phyloP scores from a whole-genome alignment of 2,113 vertebrate species.

The Thymallus thymallus region DNA sequence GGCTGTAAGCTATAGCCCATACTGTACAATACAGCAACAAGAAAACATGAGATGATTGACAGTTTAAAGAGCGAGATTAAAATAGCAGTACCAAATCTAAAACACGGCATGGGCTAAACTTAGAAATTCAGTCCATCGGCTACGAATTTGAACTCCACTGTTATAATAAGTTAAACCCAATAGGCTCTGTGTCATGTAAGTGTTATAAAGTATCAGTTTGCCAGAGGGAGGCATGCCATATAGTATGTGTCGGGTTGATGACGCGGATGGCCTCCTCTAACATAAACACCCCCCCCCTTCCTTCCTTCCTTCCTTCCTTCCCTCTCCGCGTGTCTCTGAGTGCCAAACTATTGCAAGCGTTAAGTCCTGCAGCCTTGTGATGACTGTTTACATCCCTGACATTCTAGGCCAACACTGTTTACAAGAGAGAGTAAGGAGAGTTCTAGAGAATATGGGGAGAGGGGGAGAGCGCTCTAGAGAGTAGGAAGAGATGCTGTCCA shows the following conservation, averaged over 20 bases:
- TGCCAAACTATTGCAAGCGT: neutral
- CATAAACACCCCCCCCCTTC: too few relatives aligned
- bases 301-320: too few relatives aligned
- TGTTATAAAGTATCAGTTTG: slow-evolving; percentile 20
- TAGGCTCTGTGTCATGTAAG: neutral
- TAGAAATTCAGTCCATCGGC: neutral
- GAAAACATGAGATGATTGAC: neutral
- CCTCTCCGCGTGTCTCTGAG: neutral
- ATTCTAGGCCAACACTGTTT: slow-evolving; percentile 38
- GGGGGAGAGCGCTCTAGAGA: too few relatives aligned
- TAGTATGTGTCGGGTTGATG: neutral
- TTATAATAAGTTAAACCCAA: neutral
- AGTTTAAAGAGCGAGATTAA: neutral
- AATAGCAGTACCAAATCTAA: neutral
- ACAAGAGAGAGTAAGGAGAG: slow-evolving; percentile 1
- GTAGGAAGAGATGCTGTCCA: too few relatives aligned
- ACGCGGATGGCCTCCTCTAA: too few relatives aligned
- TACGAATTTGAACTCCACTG: neutral
- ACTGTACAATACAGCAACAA: neutral
- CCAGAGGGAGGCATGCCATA: neutral
- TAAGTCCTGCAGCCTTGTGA: neutral
- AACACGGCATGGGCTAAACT: neutral
- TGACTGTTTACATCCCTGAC: slow-evolving; percentile 22
- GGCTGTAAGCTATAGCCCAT: neutral
- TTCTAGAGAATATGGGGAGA: too few relatives aligned